Evolutionary conservation across 2,113 vertebrate species (phyloP).

Genomic region (Python bivittatus): DNA sequence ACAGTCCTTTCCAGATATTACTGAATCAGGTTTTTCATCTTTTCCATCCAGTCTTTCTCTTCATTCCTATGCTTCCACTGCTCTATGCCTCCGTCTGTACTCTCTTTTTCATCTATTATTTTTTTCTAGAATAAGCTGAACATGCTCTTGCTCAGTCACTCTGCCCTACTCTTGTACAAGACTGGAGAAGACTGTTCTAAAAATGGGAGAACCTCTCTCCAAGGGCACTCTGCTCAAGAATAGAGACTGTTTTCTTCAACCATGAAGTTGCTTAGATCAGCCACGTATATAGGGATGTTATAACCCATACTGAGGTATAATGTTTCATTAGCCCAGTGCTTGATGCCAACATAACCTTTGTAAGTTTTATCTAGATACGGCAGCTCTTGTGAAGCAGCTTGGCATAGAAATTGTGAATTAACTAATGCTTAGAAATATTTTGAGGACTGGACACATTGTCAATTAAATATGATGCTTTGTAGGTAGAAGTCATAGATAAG

Average conservation of each 20-base stretch:
- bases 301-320: no score
- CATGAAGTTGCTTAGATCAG: not conserved
- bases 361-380: not conserved
- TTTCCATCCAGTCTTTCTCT: not conserved
- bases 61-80: rapidly evolving
- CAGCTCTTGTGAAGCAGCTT: not conserved
- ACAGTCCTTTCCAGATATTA: no score
- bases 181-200: not conserved
- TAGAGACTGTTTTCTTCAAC: not conserved
- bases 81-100: rapidly evolving
- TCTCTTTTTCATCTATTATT: not conserved
- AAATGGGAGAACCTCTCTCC: not conserved
- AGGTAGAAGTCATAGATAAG: no score
- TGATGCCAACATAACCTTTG: not conserved
- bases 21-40: not conserved
- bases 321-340: not conserved
- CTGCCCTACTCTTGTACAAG: not conserved
- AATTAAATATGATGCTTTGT: not conserved
- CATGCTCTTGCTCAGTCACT: not conserved
- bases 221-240: not conserved
- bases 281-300: not conserved
- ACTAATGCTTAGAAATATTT: not conserved
- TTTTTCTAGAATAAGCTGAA: not conserved
- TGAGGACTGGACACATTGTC: not conserved
- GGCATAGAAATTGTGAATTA: not conserved